Conservation (phyloP, 2,888 invertebrate genomes). For the Cephonodes hylas region DNA sequence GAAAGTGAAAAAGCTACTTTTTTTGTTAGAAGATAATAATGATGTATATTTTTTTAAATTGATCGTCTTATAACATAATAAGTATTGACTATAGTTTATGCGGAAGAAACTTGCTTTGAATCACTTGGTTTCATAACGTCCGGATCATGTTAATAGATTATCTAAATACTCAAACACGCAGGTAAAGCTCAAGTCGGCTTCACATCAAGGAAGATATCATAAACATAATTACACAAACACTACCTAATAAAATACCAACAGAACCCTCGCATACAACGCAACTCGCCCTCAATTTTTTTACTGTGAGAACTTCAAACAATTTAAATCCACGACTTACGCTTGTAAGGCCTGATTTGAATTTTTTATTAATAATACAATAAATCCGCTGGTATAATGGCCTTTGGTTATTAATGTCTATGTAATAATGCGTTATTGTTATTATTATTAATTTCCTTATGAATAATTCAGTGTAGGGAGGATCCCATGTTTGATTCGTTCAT, state of each 20-base stretch:
- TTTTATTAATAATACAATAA: constrained; percentile 73
- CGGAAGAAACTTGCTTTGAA: too few species aligned
- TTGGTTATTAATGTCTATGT: constrained; percentile 49
- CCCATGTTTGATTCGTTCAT: constrained; percentile 17
- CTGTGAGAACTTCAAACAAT: constrained; percentile 72
- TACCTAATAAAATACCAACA: background rate
- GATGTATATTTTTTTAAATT: too few species aligned
- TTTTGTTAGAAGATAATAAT: too few species aligned
- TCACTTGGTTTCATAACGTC: too few species aligned
- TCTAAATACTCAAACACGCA: too few species aligned
- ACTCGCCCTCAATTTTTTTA: constrained; percentile 36
- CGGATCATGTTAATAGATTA: too few species aligned
- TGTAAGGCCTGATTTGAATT: constrained; percentile 74
- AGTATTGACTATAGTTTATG: too few species aligned
- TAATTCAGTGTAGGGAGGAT: constrained; percentile 54
- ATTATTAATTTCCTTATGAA: constrained; percentile 75
- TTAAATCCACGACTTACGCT: constrained; percentile 58
- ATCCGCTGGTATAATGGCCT: constrained; percentile 44
- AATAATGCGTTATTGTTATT: constrained; percentile 60
- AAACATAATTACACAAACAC: background rate
- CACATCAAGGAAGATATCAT: too few species aligned
- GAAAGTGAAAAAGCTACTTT: background rate
- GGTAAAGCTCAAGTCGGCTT: too few species aligned
- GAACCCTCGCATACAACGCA: background rate
- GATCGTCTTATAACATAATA: too few species aligned